phyloP scores from a whole-genome alignment of 2,888 invertebrate genomes.

The Luperina nickerlii region DNA sequence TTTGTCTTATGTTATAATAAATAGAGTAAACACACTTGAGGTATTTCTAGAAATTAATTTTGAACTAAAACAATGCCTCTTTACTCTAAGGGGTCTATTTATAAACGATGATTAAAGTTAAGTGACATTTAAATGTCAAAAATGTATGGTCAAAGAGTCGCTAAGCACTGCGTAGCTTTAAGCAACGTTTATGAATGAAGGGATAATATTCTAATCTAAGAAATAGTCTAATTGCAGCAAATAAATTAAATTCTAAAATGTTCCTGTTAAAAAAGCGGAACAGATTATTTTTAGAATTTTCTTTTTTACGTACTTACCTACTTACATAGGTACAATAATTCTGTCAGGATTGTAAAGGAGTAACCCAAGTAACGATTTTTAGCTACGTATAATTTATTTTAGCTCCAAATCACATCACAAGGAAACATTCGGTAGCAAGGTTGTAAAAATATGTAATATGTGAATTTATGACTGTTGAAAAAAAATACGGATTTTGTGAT shows the following conservation, averaged over 20 bases:
- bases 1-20: slow-evolving; percentile 19
- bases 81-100: too few species aligned
- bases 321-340: slow-evolving; percentile 3
- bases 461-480: background rate
- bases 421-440: slow-evolving; percentile 2
- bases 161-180: background rate
- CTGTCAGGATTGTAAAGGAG: background rate
- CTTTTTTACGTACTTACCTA: background rate
- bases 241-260: background rate
- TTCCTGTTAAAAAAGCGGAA: background rate
- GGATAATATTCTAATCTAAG: background rate
- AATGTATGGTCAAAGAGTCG: background rate
- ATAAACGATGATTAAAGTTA: background rate
- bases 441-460: background rate
- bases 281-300: slow-evolving; percentile 1
- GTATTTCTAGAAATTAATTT: background rate
- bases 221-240: background rate
- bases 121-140: too few species aligned
- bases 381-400: background rate
- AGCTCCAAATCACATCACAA: background rate
- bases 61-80: background rate
- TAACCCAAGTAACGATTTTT: background rate
- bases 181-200: background rate
- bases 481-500: background rate
- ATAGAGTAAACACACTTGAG: slow-evolving; percentile 1